Conservation (phyloP, 2,888 invertebrate species). For the Achlya flavicornis region DNA sequence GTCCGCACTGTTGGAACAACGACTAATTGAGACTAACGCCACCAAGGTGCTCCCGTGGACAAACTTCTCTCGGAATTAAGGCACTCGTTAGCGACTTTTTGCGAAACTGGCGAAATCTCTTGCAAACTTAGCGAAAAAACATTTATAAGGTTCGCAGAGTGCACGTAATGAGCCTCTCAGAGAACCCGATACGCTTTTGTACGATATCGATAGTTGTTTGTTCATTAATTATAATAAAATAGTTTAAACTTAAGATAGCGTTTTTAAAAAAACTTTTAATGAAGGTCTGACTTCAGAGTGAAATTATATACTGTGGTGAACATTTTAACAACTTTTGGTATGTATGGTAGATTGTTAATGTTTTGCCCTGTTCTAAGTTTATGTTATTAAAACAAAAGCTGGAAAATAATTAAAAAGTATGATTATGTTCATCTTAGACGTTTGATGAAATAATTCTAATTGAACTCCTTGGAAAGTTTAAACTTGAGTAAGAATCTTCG, state of each 20-base stretch:
- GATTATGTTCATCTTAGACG: background rate
- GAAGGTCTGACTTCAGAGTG: constrained; percentile 21
- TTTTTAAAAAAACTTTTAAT: constrained; percentile 37
- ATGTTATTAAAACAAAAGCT: background rate
- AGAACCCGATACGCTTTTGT: constrained; percentile 20
- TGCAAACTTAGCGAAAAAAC: constrained; percentile 62
- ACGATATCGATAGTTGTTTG: constrained; percentile 28
- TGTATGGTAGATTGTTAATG: background rate
- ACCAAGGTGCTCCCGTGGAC: constrained; percentile 48
- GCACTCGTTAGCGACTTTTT: constrained; percentile 76
- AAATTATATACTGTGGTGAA: constrained; percentile 11
- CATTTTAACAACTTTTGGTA: background rate
- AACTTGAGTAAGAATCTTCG: too few relatives aligned
- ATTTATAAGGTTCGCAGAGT: constrained; percentile 50
- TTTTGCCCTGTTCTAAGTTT: background rate
- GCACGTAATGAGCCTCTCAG: constrained; percentile 40
- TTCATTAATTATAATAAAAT: constrained; percentile 27
- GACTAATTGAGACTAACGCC: constrained; percentile 66
- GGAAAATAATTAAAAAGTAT: background rate
- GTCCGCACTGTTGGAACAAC: constrained; percentile 41
- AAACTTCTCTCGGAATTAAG: constrained; percentile 71
- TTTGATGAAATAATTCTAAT: too few relatives aligned
- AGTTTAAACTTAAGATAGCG: constrained; percentile 12
- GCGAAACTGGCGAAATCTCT: constrained; percentile 68
- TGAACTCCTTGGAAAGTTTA: too few relatives aligned